A percentile compares a stretch with the other conserved stretches of the same genome.
These are phyloP conservation scores for Leptodactylus fuscus DNA, from an alignment of 2,113 vertebrate species.

Conservation along the genomic window DNA sequence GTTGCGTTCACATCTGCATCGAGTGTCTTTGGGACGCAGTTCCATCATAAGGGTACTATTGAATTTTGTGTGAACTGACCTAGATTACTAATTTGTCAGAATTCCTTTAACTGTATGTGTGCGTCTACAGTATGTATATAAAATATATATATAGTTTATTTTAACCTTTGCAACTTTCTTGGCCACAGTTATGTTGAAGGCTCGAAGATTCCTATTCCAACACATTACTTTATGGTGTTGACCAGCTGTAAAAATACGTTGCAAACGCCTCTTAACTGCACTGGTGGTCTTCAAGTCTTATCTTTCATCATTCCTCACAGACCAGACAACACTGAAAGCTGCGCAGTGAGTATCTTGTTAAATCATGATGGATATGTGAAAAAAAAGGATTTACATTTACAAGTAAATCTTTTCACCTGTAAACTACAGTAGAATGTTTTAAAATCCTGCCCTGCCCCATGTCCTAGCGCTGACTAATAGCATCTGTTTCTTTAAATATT, in stretches of 20 bases:
- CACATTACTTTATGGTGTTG: constrained; percentile 92
- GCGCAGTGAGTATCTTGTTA: constrained; percentile 81
- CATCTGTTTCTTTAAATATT: too few relatives aligned
- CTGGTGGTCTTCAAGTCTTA: constrained; percentile 71
- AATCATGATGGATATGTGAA: not conserved
- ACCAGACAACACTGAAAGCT: constrained; percentile 86
- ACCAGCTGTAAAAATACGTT: constrained; percentile 81
- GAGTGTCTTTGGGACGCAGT: too few relatives aligned
- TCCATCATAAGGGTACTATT: too few relatives aligned
- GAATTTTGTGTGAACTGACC: too few relatives aligned
- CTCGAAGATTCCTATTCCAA: constrained; percentile 77
- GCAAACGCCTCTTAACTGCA: constrained; percentile 72
- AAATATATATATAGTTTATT: too few relatives aligned
- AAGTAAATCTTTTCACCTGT: too few relatives aligned
- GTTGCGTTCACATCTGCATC: too few relatives aligned
- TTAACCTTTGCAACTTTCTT: not conserved
- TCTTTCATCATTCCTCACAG: constrained; percentile 90
- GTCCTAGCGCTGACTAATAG: too few relatives aligned
- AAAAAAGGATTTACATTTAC: not conserved
- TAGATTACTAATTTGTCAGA: too few relatives aligned
- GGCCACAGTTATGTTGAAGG: constrained; percentile 71
- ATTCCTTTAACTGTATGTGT: not conserved
- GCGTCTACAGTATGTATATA: not conserved
- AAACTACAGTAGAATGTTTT: too few relatives aligned
- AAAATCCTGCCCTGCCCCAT: too few relatives aligned